Conservation (phyloP, 2,888 invertebrate genomes). For the Prosopocoilus inquinatus region DNA sequence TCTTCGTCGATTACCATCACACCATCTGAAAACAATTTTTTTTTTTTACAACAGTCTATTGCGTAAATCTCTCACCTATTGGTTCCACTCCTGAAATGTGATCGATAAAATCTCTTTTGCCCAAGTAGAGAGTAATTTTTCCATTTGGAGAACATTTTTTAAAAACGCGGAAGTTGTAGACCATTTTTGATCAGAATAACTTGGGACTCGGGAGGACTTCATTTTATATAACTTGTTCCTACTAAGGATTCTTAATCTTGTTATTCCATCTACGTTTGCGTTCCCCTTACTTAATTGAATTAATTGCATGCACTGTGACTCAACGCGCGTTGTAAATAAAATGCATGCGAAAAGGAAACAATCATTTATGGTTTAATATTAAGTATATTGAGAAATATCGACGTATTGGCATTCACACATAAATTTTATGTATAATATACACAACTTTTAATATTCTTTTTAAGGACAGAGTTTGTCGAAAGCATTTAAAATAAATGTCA, state of each 20-base stretch:
- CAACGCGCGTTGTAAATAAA: too few species aligned
- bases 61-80: slow-evolving; percentile 60
- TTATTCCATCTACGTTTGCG: too few species aligned
- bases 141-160: slow-evolving; percentile 89
- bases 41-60: not conserved
- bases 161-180: slow-evolving; percentile 87
- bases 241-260: too few species aligned
- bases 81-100: slow-evolving; percentile 84
- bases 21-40: slow-evolving; percentile 65
- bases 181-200: slow-evolving; percentile 59
- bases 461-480: slow-evolving; percentile 28
- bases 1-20: slow-evolving; percentile 84
- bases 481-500: slow-evolving; percentile 22
- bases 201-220: too few species aligned
- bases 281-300: too few species aligned
- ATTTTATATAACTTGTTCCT: too few species aligned
- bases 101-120: slow-evolving; percentile 85
- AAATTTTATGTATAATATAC: slow-evolving; percentile 28
- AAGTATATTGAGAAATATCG: slow-evolving; percentile 29
- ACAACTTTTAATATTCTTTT: slow-evolving; percentile 20
- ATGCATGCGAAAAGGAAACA: too few species aligned
- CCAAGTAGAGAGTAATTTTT: slow-evolving; percentile 81
- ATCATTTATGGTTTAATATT: slow-evolving; percentile 12
- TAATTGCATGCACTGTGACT: too few species aligned
- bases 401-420: slow-evolving; percentile 26